Conservation (phyloP, 2,797 vertebrate species). For the Anabas testudineus region DNA sequence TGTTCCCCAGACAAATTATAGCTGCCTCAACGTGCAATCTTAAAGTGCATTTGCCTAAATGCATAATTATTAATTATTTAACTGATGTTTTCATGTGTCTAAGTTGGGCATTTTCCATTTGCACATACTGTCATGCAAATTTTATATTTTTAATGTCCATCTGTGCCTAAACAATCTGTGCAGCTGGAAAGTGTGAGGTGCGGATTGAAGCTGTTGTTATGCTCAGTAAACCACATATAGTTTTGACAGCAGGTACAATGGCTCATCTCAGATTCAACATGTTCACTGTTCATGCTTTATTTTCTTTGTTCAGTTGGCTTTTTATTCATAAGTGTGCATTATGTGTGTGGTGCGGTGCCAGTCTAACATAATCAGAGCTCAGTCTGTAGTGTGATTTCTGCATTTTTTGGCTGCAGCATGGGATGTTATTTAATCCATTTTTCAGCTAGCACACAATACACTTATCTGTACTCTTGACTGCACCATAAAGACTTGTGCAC, state of each 20-base stretch:
- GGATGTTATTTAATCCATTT: conserved; percentile 28
- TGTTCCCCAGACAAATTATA: neutral
- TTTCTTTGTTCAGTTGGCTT: neutral
- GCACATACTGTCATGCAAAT: neutral
- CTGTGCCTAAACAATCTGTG: too few species aligned
- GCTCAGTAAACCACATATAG: neutral
- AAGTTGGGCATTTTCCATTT: too few species aligned
- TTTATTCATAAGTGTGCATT: neutral
- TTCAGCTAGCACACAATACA: neutral
- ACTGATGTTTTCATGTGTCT: neutral
- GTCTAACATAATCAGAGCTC: conserved; percentile 1
- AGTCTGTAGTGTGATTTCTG: neutral
- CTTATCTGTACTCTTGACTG: too few species aligned
- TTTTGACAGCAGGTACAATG: too few species aligned
- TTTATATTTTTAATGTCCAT: neutral
- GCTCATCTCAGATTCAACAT: too few species aligned
- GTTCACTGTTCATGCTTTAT: too few species aligned
- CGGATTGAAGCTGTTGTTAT: neutral
- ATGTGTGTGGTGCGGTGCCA: neutral
- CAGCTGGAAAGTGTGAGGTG: neutral
- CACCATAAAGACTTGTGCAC: neutral
- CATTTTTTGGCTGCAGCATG: conserved; percentile 4
- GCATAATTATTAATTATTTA: too few species aligned
- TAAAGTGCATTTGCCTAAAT: neutral
- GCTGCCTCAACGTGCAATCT: neutral